Conservation (phyloP, 2,888 invertebrate species). For the Nemapogon koenigi region DNA sequence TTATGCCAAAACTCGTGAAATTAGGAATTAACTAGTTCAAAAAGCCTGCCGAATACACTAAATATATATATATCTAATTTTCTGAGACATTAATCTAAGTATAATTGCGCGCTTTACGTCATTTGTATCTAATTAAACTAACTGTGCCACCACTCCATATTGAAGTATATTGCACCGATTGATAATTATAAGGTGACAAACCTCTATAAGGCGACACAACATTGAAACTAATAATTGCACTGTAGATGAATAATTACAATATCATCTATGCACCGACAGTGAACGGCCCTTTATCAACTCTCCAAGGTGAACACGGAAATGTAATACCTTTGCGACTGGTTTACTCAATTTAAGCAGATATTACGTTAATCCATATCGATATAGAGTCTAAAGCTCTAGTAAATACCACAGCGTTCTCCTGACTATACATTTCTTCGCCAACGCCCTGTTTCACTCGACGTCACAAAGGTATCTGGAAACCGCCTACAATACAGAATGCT, state of each 20-base stretch:
- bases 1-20: no score
- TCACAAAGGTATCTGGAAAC: conserved; percentile 50
- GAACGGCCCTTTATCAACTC: conserved; percentile 41
- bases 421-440: conserved; percentile 19
- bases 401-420: conserved; percentile 3
- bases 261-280: conserved; percentile 16
- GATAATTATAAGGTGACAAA: background rate
- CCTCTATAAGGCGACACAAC: background rate
- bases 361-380: conserved; percentile 7
- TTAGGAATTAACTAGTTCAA: no score
- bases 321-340: conserved; percentile 4
- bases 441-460: conserved; percentile 44
- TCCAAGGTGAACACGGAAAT: conserved; percentile 48
- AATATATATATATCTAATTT: no score
- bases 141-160: no score
- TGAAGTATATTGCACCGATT: no score
- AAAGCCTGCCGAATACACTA: no score
- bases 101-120: no score
- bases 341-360: conserved; percentile 6
- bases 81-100: no score
- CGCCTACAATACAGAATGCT: conserved; percentile 40
- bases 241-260: background rate
- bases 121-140: no score
- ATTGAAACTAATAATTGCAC: conserved; percentile 2
- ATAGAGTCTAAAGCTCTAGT: conserved; percentile 2